Evolutionary conservation across 2,888 invertebrate genomes (phyloP), one percentile per base, ranked within the genome.

Genomic region (Oscheius sp.): DNA sequence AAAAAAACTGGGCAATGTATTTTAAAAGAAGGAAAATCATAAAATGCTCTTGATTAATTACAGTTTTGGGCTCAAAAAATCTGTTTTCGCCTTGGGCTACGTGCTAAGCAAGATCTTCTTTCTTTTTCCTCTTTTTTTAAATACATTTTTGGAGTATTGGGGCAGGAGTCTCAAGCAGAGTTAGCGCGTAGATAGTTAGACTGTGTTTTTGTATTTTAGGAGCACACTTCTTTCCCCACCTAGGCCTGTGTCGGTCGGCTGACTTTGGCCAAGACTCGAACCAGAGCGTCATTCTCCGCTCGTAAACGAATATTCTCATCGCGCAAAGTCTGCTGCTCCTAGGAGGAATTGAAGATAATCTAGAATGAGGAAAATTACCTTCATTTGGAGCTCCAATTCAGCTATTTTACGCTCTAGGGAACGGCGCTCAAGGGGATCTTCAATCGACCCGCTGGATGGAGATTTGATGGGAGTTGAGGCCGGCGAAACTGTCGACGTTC

Each of bases 401-500:
- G 75, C 69, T 48, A 84, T 83, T 48, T 76, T 77, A 15, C 82
- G 64, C 65, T 85, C 85, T 70, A 80, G 74, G 33, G 72, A 70
- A 23, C 83, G 74, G 45, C 81, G 72, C 46, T 85, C 84, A n/a
- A n/a, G n/a, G 12, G 63, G 68, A 45, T 84, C 83, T 50, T 81
- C 81, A 65, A 82, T 70, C 31, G 79, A 75, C 25, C 73, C 76
- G 12, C 72, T 70, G 29, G 78, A 76, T 8, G 77, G 67, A 1
- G 78, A 77, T 66, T 75, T 76, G 3, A 78, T 68, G n/a, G 74
- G 66, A n/a, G 72, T 39, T 39, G 71, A 67, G 12, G 53, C 48
- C 6, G 70, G 37, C 8, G 75, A 68, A 12, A 74, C 66, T 2
- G 69, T 68, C 12, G 75, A 69, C 6, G 77, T 69, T 1, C 73